Conservation (phyloP, 2,797 vertebrate genomes). For the Emydoidea blandingii region DNA sequence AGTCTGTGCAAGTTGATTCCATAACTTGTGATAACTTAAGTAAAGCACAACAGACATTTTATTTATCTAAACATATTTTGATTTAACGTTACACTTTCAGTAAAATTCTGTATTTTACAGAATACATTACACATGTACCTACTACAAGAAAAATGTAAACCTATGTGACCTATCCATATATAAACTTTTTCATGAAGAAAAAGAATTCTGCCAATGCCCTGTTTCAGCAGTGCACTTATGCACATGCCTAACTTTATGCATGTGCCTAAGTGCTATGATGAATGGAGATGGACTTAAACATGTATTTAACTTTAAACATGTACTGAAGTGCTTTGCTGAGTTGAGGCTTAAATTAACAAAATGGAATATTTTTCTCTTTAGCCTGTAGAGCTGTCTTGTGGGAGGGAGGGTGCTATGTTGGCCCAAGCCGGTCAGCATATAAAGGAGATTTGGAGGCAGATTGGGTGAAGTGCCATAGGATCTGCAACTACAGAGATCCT, state of each 20-base stretch:
- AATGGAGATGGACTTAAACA: neutral
- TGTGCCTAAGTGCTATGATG: neutral
- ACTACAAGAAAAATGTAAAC: neutral
- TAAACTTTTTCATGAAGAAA: neutral
- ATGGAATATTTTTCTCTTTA: neutral
- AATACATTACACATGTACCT: neutral
- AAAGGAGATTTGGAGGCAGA: neutral
- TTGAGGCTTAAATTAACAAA: neutral
- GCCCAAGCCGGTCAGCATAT: neutral
- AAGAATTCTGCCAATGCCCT: neutral
- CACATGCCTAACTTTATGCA: neutral
- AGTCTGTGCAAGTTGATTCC: constrained; percentile 79
- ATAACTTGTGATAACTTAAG: constrained; percentile 83
- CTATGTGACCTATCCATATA: neutral
- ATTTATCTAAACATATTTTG: constrained; percentile 1
- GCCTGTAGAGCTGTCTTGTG: neutral
- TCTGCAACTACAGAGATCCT: neutral
- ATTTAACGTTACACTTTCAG: neutral
- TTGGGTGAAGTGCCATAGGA: neutral
- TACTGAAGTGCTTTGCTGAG: neutral
- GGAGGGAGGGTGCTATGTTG: neutral
- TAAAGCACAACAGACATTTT: constrained; percentile 16
- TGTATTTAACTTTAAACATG: neutral
- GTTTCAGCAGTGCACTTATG: neutral
- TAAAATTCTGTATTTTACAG: neutral